Percentiles rank a stretch among this genome's conserved stretches.
phyloP scores from a whole-genome alignment of 1,140 invertebrate species.

The Globodera ellingtonae region DNA sequence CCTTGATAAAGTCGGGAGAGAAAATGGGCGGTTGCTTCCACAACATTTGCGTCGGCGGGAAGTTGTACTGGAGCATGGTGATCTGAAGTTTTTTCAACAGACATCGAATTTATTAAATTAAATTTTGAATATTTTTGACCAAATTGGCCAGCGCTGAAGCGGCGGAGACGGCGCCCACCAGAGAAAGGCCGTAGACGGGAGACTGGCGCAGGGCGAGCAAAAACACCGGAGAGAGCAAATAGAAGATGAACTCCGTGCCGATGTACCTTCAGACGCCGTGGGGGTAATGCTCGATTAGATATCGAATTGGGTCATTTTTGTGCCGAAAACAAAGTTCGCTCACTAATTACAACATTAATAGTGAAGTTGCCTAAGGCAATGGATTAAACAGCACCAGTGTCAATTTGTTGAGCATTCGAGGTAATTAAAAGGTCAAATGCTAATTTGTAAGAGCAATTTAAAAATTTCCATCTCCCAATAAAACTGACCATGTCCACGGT shows the following conservation, averaged over 20 bases:
- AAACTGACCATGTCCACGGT: slow-evolving; percentile 61
- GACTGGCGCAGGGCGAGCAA: slow-evolving; percentile 54
- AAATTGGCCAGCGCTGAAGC: slow-evolving; percentile 51
- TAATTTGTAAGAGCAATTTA: too few species aligned
- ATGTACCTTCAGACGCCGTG: slow-evolving; percentile 47
- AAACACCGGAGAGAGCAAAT: slow-evolving; percentile 63
- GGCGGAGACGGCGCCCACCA: slow-evolving; percentile 41
- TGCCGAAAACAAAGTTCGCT: background rate
- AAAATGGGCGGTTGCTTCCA: slow-evolving; percentile 64
- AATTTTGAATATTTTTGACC: background rate
- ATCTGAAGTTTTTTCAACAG: background rate
- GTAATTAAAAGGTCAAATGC: too few species aligned
- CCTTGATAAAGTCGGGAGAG: slow-evolving; percentile 60
- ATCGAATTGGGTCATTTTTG: too few species aligned
- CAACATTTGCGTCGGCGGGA: slow-evolving; percentile 63
- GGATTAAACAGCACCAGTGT: too few species aligned
- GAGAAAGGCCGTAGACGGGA: slow-evolving; percentile 49
- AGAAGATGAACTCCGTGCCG: slow-evolving; percentile 65
- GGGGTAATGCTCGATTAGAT: slow-evolving; percentile 6
- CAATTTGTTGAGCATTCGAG: too few species aligned
- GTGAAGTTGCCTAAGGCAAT: too few species aligned
- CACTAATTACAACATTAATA: too few species aligned
- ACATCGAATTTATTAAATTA: background rate
- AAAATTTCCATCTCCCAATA: too few species aligned
- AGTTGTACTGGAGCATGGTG: slow-evolving; percentile 61